A percentile compares a stretch with the other conserved stretches of the same genome.
These are phyloP conservation scores for Pachyramphus minor DNA, from an alignment of 2,113 vertebrate species.

Conservation along the genomic window DNA sequence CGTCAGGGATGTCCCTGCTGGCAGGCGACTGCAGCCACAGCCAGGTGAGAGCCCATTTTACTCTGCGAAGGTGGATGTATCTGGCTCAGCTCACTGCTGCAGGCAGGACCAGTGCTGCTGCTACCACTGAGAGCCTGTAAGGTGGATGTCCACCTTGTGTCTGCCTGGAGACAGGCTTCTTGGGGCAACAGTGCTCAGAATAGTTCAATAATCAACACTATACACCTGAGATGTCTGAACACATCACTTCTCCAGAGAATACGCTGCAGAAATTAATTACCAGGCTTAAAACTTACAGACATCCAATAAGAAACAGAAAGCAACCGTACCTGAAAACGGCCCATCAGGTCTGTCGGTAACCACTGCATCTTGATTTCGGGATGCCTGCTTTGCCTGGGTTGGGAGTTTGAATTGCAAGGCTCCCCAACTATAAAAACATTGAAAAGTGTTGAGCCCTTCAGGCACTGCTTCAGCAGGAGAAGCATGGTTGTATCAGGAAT, in stretches of 20 bases:
- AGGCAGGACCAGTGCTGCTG: background rate
- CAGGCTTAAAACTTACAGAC: background rate
- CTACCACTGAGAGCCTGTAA: background rate
- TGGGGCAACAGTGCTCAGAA: background rate
- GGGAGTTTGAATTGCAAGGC: background rate
- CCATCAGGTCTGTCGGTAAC: background rate
- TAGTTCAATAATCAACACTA: background rate
- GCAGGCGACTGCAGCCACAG: background rate
- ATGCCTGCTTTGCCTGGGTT: background rate
- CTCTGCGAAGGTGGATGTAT: fast-evolving
- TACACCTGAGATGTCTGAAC: background rate
- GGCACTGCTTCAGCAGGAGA: background rate
- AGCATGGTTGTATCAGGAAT: background rate
- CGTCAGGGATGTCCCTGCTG: fast-evolving
- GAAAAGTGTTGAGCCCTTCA: background rate
- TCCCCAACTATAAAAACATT: background rate
- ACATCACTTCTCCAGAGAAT: background rate
- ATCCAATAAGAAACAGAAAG: background rate
- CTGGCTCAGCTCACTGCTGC: background rate
- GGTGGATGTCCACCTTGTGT: background rate
- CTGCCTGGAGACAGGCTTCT: background rate
- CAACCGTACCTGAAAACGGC: background rate
- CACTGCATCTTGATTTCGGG: background rate
- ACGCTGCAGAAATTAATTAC: background rate
- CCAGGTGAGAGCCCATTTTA: background rate